Evolutionary conservation across 2,113 vertebrate species (phyloP), one percentile per base, ranked within the genome.

Genomic region (Stomatorhinus ivindoensis): DNA sequence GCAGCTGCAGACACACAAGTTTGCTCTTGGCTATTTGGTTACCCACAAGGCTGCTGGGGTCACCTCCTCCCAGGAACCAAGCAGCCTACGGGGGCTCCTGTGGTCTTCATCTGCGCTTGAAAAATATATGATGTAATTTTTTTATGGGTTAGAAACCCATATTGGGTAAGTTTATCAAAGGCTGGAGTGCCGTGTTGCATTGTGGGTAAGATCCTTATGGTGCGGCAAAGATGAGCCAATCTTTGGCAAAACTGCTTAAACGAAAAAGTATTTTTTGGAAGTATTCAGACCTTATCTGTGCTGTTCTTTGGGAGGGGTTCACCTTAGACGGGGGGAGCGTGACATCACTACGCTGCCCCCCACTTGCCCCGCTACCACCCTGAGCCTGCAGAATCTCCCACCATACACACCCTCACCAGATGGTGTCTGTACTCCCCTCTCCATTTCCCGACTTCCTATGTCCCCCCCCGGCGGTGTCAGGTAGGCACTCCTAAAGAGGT

Each of bases 401-500:
- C 89, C 86, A 88, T 86, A 21, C 83, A 90, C 90, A 91, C 91
- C 91, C 90, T 90, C 83, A 90, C 92, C 93, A 94, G 92, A 94
- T 94, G 92, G 93, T 89, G 61, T 89, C 90, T 92, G 89, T 58
- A 87, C 65, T 92, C 90, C 73, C 76, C 88, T 90, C 90, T 91
- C 88, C 89, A 87, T 90, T 46, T 50, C 58, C 86, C 86, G 55
- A 90, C 89, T 91, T 90, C 85, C 89, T 90, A 88, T 88, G 89
- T 89, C 21, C 89, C 42, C 90, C 51, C 90, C 90, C 88, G 69
- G 53, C 19, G 94, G 95, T 95, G 94, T 95, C 95, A 92, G 95
- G 94, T 96, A 92, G 91, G 94, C 92, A 87, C 91, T 89, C 91
- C 94, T 93, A 91, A 93, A 93, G 91, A 93, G 90, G 91, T 94